Base-by-base conservation (phyloP, 2,888 invertebrate species). In the Ophion ellenae region DNA sequence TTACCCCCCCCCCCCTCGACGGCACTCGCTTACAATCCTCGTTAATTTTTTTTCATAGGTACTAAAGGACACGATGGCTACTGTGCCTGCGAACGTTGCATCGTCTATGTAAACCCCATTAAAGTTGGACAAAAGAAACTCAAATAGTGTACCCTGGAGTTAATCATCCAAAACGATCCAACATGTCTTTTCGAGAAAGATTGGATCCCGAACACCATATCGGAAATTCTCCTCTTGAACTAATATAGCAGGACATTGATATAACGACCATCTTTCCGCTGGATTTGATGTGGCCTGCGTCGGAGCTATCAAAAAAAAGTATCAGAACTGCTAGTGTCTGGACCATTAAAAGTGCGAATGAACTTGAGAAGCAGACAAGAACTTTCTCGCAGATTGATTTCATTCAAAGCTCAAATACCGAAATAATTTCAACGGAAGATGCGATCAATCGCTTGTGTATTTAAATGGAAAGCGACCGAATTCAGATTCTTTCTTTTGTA, bases 1-100 rank as follows among this genome's bases (percentile, higher is more conserved):
- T 57, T 3, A 17, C 11, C 57, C 57, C 57, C 17, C 57, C 57
- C 20, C 20, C 59, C 11, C 20, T 47, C 20, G 45, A 69, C 69
- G 45, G 47, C 14, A 24, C 47, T 69, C 11, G 40, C 45, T 10
- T 69, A 69, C 40, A 69, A 47, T 69, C 36, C 24, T 69, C 45
- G 10, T 69, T 14, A 69, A 24, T 47, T 69, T 69, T 69, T 69
- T 20, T 47, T 6, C 36, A 82, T 78, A 66, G 53, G 81, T 40
- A 71, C 57, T 28, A 75, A 79, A 71, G 67, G 66, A n/a, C 75
- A 83, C 28, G 70, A 69, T 63, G 67, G 70, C 17, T 77, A 69
- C 28, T 40, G 67, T 74, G 79, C 36, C 24, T 85, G 83, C 47
- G 83, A 83, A 73, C 24, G 83, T 7, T 83, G 85, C 66, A 74